These are phyloP conservation scores for Gambusia holbrooki DNA, from an alignment of 2,113 vertebrate genomes.

Conservation along the genomic window DNA sequence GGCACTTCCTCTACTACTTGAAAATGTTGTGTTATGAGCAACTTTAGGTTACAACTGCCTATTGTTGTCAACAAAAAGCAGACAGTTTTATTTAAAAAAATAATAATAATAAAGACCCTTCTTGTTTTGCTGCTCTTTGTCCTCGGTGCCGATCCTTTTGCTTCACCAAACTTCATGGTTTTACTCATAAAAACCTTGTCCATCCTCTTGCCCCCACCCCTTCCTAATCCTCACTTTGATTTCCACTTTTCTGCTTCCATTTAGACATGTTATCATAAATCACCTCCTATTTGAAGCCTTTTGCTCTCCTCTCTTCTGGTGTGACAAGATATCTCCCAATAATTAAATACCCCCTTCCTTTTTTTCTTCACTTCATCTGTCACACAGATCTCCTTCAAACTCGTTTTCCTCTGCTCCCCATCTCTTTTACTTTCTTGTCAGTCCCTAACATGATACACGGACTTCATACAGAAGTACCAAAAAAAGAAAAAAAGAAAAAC, in stretches of 20 bases:
- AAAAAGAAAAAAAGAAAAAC: neutral
- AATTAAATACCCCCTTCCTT: constrained; percentile 21
- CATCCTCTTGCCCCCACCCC: neutral
- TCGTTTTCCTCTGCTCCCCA: constrained; percentile 10
- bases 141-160: constrained; percentile 5
- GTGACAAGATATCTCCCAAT: neutral
- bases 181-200: constrained; percentile 27
- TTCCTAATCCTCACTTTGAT: neutral
- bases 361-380: constrained; percentile 9
- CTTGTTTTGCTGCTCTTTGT: constrained; percentile 17
- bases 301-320: constrained; percentile 18
- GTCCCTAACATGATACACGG: neutral
- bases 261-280: constrained; percentile 43
- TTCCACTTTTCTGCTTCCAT: constrained; percentile 13
- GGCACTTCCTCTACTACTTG: neutral
- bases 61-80: neutral
- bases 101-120: too few species aligned
- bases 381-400: neutral
- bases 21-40: neutral
- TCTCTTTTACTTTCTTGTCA: neutral
- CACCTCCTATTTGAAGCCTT: neutral
- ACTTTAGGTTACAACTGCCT: neutral
- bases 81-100: too few species aligned
- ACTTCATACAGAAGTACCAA: neutral
- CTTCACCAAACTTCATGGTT: constrained; percentile 27